A percentile compares a stretch with the other conserved stretches of the same genome.
Conservation (phyloP, 2,888 invertebrate genomes). For the Unio pictorum region DNA sequence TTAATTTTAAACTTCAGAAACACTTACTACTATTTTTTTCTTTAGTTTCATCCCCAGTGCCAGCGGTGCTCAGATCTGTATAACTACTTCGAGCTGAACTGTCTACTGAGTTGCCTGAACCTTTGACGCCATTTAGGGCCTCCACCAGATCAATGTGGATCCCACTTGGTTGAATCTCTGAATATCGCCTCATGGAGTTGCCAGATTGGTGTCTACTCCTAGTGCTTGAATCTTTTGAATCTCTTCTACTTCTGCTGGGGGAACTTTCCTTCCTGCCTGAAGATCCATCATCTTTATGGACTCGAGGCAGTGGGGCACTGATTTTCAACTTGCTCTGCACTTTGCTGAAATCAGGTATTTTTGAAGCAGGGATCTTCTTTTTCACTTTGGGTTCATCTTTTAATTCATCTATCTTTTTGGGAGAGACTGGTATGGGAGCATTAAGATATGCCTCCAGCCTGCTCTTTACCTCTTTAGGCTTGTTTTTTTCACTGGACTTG, state of each 20-base stretch:
- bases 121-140: slow-evolving; percentile 31
- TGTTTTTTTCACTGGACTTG: slow-evolving; percentile 75
- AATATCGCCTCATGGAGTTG: slow-evolving; percentile 33
- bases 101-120: slow-evolving; percentile 28
- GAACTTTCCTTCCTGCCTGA: slow-evolving; percentile 8
- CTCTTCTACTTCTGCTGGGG: slow-evolving; percentile 10
- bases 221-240: slow-evolving; percentile 1
- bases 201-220: slow-evolving; percentile 22
- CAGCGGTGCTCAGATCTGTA: slow-evolving; percentile 51
- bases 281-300: slow-evolving; percentile 18
- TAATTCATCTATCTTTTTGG: slow-evolving; percentile 28
- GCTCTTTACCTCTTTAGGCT: slow-evolving; percentile 86
- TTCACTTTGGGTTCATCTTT: slow-evolving; percentile 33
- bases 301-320: slow-evolving; percentile 25
- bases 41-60: slow-evolving; percentile 15
- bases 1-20: too few relatives aligned
- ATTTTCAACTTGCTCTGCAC: slow-evolving; percentile 59
- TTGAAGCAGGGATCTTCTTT: slow-evolving; percentile 39
- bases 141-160: slow-evolving; percentile 35
- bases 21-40: too few relatives aligned
- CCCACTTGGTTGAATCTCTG: slow-evolving; percentile 20
- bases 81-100: slow-evolving; percentile 49
- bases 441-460: slow-evolving; percentile 75
- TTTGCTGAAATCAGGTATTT: slow-evolving; percentile 60
- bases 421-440: slow-evolving; percentile 33